Evolutionary conservation across 2,888 invertebrate species (phyloP).

Genomic region (Ormyrus labotus): DNA sequence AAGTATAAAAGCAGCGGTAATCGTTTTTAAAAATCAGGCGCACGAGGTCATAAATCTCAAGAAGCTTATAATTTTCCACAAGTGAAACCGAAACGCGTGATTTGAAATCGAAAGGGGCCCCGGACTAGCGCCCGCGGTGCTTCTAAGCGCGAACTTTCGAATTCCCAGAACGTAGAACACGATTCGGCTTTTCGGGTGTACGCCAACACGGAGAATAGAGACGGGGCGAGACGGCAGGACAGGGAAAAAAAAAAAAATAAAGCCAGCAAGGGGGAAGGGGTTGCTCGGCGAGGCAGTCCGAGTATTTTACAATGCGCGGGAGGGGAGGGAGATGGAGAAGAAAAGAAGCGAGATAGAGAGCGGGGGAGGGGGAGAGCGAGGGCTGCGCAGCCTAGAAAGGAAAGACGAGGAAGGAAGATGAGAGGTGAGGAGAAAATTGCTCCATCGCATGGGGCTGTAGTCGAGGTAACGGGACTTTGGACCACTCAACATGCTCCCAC

Average conservation of each 20-base stretch:
- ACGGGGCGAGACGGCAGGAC: background rate
- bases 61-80: conserved; percentile 53
- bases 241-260: background rate
- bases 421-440: conserved; percentile 41
- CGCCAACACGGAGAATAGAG: background rate
- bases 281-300: conserved; percentile 56
- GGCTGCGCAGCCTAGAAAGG: background rate
- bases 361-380: conserved; percentile 2
- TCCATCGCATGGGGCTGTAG: conserved; percentile 49
- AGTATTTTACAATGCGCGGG: conserved; percentile 57
- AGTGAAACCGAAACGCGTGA: conserved; percentile 51
- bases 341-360: conserved; percentile 47
- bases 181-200: conserved; percentile 52
- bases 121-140: conserved; percentile 46
- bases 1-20: too few relatives aligned
- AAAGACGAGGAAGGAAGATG: conserved; percentile 40
- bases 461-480: conserved; percentile 59
- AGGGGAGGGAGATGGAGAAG: conserved; percentile 52
- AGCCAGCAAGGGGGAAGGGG: conserved; percentile 46
- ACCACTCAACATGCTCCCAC: conserved; percentile 61
- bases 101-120: conserved; percentile 51
- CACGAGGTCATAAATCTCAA: conserved; percentile 44
- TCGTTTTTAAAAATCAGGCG: background rate
- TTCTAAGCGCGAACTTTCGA: conserved; percentile 49
- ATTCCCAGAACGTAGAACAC: conserved; percentile 54